phyloP scores from a whole-genome alignment of 2,113 vertebrate genomes.

The Mola mola region DNA sequence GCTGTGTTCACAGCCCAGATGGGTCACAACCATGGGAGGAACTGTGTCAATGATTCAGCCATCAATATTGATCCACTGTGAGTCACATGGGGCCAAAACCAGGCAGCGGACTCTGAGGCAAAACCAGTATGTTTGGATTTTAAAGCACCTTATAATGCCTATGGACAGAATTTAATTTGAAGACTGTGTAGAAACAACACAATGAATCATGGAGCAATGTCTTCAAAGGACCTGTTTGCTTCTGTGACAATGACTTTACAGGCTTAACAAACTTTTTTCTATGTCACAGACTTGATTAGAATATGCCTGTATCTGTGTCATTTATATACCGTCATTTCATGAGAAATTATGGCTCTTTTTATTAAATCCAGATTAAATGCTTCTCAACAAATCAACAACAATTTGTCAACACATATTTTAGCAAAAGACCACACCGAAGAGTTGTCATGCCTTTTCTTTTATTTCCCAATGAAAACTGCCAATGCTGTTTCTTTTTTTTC shows the following conservation, averaged over 20 bases:
- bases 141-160: conserved; percentile 70
- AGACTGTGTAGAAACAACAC: conserved; percentile 4
- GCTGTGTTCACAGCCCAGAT: conserved; percentile 23
- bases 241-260: conserved; percentile 26
- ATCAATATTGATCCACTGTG: conserved; percentile 32
- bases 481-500: conserved; percentile 73
- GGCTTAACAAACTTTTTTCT: conserved; percentile 41
- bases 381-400: conserved; percentile 52
- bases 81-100: conserved; percentile 44
- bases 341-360: conserved; percentile 34
- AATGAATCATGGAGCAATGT: conserved; percentile 13
- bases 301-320: conserved; percentile 31
- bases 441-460: conserved; percentile 94
- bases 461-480: conserved; percentile 93
- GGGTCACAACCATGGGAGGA: conserved; percentile 30
- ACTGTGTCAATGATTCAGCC: conserved; percentile 59
- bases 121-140: conserved; percentile 23
- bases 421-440: conserved; percentile 57
- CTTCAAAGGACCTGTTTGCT: conserved; percentile 23
- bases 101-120: conserved; percentile 30
- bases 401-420: conserved; percentile 32
- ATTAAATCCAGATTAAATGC: conserved; percentile 64
- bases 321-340: conserved; percentile 47
- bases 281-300: conserved; percentile 43
- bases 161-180: conserved; percentile 2